Conservation (phyloP, 2,113 vertebrate species). For the Corythaeola cristata region DNA sequence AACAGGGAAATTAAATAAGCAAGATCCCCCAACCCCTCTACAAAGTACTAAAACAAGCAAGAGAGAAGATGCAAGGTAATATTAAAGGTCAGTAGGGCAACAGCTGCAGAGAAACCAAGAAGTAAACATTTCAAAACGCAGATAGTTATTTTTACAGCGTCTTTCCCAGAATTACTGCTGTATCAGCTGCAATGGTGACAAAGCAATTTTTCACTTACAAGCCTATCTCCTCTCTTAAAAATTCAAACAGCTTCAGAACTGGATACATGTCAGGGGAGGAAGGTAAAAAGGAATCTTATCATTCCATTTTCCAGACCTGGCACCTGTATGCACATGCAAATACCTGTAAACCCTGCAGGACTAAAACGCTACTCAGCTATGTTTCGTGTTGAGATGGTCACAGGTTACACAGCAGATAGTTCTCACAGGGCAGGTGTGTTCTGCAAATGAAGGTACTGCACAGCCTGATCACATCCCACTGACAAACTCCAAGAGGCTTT, state of each 20-base stretch:
- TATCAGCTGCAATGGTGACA: slow-evolving; percentile 38
- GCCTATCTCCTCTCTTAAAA: not conserved
- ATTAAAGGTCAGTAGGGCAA: slow-evolving; percentile 45
- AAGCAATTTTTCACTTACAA: slow-evolving; percentile 17
- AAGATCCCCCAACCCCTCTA: not conserved
- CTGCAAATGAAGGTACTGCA: not conserved
- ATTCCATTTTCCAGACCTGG: not conserved
- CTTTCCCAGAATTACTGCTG: slow-evolving; percentile 53
- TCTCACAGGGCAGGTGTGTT: not conserved
- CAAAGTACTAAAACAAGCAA: slow-evolving; percentile 49
- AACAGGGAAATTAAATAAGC: slow-evolving; percentile 60
- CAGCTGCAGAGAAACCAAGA: slow-evolving; percentile 53
- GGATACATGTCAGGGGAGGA: not conserved
- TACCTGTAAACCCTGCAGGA: not conserved
- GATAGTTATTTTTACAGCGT: slow-evolving; percentile 61
- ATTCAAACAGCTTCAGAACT: not conserved
- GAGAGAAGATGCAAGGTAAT: slow-evolving; percentile 7
- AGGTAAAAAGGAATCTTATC: not conserved
- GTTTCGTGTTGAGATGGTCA: not conserved
- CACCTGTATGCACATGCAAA: not conserved
- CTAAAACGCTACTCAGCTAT: not conserved
- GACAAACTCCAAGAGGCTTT: not conserved
- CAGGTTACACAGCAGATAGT: not conserved
- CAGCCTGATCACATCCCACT: not conserved
- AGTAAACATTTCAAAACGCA: slow-evolving; percentile 68